phyloP scores from a whole-genome alignment of 30 jellyfish, hydroid and myxozoan genomes.

The Chrysaora quinquecirrha region DNA sequence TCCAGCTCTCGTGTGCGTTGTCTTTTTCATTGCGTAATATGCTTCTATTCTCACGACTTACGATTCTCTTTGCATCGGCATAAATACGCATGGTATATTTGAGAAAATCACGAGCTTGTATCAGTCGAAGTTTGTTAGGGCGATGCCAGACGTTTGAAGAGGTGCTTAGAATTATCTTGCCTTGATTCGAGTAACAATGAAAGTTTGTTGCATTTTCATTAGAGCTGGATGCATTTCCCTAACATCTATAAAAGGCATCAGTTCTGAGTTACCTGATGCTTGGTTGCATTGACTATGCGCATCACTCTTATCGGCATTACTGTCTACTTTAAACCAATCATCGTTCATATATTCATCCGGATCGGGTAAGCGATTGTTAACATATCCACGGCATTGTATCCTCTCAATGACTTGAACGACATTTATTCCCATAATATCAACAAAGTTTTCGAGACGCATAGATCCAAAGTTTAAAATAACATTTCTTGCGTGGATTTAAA shows the following conservation, averaged over 20 bases:
- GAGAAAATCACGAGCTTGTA: constrained; percentile 14
- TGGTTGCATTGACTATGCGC: no score
- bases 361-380: constrained; percentile 34
- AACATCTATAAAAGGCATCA: neutral
- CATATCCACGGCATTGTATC: constrained; percentile 49
- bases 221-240: neutral
- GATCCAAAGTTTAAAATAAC: constrained; percentile 44
- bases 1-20: neutral
- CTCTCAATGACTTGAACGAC: constrained; percentile 79
- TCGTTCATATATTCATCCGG: constrained; percentile 72
- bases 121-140: constrained; percentile 31
- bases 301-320: no score
- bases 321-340: constrained; percentile 71
- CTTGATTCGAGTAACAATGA: no score
- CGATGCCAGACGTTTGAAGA: constrained; percentile 43
- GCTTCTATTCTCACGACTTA: constrained; percentile 6
- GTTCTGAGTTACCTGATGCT: neutral
- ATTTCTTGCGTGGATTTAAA: no score
- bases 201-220: neutral
- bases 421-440: constrained; percentile 84
- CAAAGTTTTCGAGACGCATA: constrained; percentile 87
- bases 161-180: no score
- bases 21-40: neutral
- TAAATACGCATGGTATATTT: constrained; percentile 11
- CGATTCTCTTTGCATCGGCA: constrained; percentile 22